A percentile compares a stretch with the other conserved stretches of the same genome.
Evolutionary conservation across 2,888 invertebrate genomes (phyloP).

Genomic region (Apotomis capreana): DNA sequence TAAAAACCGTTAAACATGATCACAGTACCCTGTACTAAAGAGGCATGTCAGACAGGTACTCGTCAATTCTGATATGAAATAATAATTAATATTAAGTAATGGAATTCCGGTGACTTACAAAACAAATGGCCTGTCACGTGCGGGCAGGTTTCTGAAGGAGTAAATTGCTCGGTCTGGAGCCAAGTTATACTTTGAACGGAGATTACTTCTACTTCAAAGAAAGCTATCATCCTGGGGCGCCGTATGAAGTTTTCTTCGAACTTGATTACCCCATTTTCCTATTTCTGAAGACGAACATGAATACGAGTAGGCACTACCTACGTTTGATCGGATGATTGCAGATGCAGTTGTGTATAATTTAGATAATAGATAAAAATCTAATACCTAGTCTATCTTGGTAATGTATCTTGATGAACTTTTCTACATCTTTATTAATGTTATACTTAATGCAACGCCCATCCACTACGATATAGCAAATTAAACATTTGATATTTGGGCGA

Average conservation of each 20-base stretch:
- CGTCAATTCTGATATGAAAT: no score
- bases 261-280: not conserved
- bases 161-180: not conserved
- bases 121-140: not conserved
- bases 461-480: no score
- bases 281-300: not conserved
- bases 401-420: no score
- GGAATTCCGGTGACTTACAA: not conserved
- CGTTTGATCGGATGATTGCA: not conserved
- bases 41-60: no score
- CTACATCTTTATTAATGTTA: no score
- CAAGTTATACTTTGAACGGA: not conserved
- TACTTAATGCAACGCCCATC: no score
- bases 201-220: not conserved
- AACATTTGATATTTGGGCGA: no score
- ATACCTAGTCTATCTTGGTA: no score
- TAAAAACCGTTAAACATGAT: no score
- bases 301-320: not conserved
- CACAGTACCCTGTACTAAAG: no score
- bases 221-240: not conserved
- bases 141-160: not conserved
- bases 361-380: no score
- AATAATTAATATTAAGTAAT: not conserved
- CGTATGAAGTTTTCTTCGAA: not conserved
- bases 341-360: no score